Evolutionary conservation across 2,888 invertebrate genomes (phyloP).

Genomic region (Seira sanloemensis): DNA sequence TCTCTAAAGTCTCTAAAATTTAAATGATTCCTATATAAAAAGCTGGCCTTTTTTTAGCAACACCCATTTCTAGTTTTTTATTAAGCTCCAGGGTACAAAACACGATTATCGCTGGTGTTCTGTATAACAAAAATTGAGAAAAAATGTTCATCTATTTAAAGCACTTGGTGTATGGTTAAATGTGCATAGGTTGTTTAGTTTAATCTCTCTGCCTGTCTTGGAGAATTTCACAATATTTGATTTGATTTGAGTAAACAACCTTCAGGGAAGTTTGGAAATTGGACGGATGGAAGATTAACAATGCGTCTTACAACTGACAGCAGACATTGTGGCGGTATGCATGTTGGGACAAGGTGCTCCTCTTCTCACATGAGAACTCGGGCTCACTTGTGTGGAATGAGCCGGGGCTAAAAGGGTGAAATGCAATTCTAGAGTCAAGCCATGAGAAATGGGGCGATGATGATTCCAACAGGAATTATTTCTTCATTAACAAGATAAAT

Average conservation of each 20-base stretch:
- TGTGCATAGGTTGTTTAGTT: no score
- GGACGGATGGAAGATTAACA: background rate
- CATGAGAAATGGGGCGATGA: no score
- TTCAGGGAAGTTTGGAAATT: conserved; percentile 18
- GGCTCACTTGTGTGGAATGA: no score
- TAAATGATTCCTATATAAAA: background rate
- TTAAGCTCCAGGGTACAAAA: conserved; percentile 25
- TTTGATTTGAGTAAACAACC: conserved; percentile 39
- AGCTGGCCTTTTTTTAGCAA: background rate
- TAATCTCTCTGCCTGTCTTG: background rate
- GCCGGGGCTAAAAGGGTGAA: no score
- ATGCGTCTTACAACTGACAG: conserved; percentile 24
- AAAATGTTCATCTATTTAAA: background rate
- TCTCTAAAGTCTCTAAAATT: background rate
- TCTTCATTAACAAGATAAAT: conserved; percentile 62
- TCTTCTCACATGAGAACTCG: no score
- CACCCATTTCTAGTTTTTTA: conserved; percentile 50
- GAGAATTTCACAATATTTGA: conserved; percentile 18
- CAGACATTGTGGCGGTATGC: background rate
- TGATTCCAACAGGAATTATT: conserved; percentile 63
- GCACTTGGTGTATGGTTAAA: no score
- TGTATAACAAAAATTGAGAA: background rate
- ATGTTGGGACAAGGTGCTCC: no score
- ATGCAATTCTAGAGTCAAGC: background rate
- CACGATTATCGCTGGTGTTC: background rate